Percentiles rank a stretch among this genome's conserved stretches.
These are phyloP conservation scores for Lasius fuliginosus DNA, from an alignment of 2,888 invertebrate genomes.

Conservation along the genomic window DNA sequence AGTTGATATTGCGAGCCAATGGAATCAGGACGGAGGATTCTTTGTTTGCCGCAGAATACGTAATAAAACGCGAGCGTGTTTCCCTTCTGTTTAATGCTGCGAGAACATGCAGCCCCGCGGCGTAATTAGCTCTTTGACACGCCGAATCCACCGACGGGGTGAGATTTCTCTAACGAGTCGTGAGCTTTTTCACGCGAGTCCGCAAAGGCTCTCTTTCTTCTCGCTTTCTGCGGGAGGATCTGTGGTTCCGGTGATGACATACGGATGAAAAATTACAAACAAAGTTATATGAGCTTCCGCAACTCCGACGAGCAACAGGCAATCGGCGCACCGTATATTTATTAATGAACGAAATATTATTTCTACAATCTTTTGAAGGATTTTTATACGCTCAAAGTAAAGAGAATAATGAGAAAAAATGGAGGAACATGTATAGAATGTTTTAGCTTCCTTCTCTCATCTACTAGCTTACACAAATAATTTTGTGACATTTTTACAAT, in stretches of 20 bases:
- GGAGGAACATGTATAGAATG: neutral
- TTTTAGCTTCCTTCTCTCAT: neutral
- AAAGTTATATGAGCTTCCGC: slow-evolving; percentile 34
- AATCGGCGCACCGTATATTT: neutral
- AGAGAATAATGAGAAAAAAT: too few relatives aligned
- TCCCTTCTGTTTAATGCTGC: slow-evolving; percentile 6
- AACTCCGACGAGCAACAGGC: slow-evolving; percentile 27
- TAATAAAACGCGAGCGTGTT: slow-evolving; percentile 26
- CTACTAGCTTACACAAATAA: neutral
- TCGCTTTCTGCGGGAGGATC: neutral
- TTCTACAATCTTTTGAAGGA: neutral
- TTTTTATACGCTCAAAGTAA: neutral
- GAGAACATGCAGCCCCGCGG: slow-evolving; percentile 13
- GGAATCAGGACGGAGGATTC: neutral
- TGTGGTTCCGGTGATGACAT: neutral
- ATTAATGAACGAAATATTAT: slow-evolving; percentile 16
- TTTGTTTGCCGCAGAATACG: slow-evolving; percentile 23
- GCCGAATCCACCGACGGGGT: slow-evolving; percentile 7
- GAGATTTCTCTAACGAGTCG: slow-evolving; percentile 31
- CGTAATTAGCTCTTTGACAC: slow-evolving; percentile 48
- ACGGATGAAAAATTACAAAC: slow-evolving; percentile 41
- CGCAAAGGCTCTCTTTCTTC: too few relatives aligned
- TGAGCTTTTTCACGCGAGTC: neutral
- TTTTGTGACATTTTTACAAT: neutral
- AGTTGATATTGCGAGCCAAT: neutral